A percentile compares a stretch with the other conserved stretches of the same genome.
Conservation (phyloP, 1,140 invertebrate species). For the Babylonia areolata region DNA sequence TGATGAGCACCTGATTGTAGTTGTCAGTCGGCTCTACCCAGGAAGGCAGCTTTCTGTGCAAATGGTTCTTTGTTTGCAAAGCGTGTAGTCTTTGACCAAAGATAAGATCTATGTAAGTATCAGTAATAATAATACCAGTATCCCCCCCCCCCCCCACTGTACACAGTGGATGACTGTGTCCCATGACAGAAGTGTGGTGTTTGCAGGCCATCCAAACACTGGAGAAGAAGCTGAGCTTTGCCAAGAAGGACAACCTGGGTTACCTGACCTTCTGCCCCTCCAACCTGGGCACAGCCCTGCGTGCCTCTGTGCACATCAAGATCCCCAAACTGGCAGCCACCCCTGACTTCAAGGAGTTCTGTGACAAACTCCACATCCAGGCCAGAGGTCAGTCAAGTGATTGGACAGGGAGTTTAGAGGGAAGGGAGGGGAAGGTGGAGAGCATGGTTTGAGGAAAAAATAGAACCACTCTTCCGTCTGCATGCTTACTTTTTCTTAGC, state of each 20-base stretch:
- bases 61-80: too few species aligned
- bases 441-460: not conserved
- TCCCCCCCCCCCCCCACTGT: too few species aligned
- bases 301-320: conserved; percentile 98
- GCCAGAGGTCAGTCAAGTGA: conserved; percentile 72
- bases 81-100: too few species aligned
- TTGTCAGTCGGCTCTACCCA: too few species aligned
- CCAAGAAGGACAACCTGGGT: conserved; percentile 86
- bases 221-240: conserved; percentile 77
- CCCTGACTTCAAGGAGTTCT: conserved; percentile 94
- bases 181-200: too few species aligned
- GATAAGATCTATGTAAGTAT: too few species aligned
- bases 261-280: conserved; percentile 99
- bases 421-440: not conserved
- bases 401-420: not conserved
- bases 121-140: too few species aligned
- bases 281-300: conserved; percentile 97
- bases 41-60: too few species aligned
- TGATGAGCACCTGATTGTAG: too few species aligned
- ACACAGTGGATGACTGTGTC: too few species aligned
- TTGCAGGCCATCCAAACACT: conserved; percentile 66
- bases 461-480: too few species aligned
- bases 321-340: conserved; percentile 90
- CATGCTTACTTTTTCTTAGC: too few species aligned
- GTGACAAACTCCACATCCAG: conserved; percentile 94